Percentiles rank a stretch among this genome's conserved stretches.
Evolutionary conservation across 2,113 vertebrate species (phyloP).

Genomic region (Neofelis nebulosa): DNA sequence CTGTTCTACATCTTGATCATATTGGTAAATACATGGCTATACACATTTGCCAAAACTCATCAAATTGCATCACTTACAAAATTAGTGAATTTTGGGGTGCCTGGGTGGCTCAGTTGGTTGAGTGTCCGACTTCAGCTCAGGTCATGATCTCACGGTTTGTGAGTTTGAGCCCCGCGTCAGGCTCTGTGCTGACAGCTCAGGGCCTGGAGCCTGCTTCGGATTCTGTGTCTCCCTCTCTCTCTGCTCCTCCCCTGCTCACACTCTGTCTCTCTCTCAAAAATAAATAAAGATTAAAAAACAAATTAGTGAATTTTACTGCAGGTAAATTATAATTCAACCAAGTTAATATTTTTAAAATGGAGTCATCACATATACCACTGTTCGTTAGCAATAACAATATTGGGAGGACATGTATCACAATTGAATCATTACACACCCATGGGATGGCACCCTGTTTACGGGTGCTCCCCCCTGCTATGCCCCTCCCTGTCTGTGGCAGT

Average conservation of each 20-base stretch:
- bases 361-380: background rate
- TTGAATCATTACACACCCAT: background rate
- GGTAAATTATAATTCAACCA: background rate
- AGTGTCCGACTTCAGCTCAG: too few relatives aligned
- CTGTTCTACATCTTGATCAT: background rate
- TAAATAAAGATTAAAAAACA: background rate
- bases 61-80: background rate
- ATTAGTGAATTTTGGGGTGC: background rate
- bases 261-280: too few relatives aligned
- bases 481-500: background rate
- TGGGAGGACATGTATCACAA: background rate
- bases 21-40: background rate
- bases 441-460: background rate
- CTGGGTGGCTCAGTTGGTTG: too few relatives aligned
- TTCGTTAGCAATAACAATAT: background rate
- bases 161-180: too few relatives aligned
- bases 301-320: background rate
- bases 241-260: too few relatives aligned
- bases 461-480: background rate
- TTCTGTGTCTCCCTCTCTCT: too few relatives aligned
- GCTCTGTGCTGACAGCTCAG: too few relatives aligned
- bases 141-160: too few relatives aligned
- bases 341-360: background rate
- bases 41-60: background rate
- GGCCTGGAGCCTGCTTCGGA: too few relatives aligned